Evolutionary conservation across 2,888 invertebrate species (phyloP), one percentile per base, ranked within the genome.

Genomic region (Ophioninae sp.): DNA sequence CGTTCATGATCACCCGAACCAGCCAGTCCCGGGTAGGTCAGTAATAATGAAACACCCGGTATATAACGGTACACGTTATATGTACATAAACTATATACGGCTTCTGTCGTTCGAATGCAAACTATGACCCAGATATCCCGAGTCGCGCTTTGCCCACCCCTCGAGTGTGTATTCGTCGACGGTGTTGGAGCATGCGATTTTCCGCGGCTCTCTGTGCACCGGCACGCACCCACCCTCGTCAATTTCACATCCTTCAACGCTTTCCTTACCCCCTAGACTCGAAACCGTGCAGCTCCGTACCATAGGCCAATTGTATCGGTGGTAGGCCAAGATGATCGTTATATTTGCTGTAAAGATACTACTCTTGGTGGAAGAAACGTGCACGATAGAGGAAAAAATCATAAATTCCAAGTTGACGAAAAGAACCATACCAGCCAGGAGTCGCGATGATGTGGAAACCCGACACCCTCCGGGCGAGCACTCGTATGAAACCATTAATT

Each of bases 121-220:
- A 87, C 87, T 85, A 85, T 88, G 89, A 88, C 89, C 89, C 87
- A 89, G 88, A 88, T 89, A 88, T 80, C 86, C 82, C 83, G 81
- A 82, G 75, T 71, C 71, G 75, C 67, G 41, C 30, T 65, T 68
- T 37, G 39, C 44, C 61, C 39, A n/a, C 44, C 67, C 73, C 67
- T 58, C 17, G 30, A 51, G 59, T 51, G 13, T 68, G 59, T 51
- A n/a, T 68, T 37, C 23, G 73, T 37, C 71, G 71, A 71, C 39
- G 39, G 63, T 22, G 71, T 63, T 10, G 59, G 59, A 79, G 74
- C 73, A 80, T 81, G 78, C 81, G 81, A 84, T 84, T 84, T 84
- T 81, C 76, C 84, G 67, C 73, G 75, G 41, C 76, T 75, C 81
- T 76, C 72, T 23, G 79, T 81, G 75, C 76, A 79, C 56, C 63